Percentiles rank a stretch among this genome's conserved stretches.
Evolutionary conservation across 2,113 vertebrate genomes (phyloP).

Genomic region (Callopanchax toddi): DNA sequence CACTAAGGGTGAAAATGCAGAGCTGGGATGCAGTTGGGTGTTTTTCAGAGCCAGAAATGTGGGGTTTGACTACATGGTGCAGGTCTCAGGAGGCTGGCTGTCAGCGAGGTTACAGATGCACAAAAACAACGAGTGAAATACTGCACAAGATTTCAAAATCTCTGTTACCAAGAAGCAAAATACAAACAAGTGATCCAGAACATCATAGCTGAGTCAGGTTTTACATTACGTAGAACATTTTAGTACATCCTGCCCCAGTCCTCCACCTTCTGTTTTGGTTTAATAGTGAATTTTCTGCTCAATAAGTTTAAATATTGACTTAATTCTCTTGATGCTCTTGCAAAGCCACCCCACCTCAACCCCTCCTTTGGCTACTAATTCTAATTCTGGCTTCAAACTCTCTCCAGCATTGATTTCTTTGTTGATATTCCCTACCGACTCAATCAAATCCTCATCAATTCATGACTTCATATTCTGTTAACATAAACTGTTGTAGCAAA

Average conservation of each 20-base stretch:
- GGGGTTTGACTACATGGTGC: not conserved
- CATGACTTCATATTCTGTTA: conserved; percentile 17
- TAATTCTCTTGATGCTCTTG: too few relatives aligned
- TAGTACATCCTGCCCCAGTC: not conserved
- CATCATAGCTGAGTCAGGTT: conserved; percentile 21
- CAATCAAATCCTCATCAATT: not conserved
- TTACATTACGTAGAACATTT: conserved; percentile 4
- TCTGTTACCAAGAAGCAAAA: conserved; percentile 38
- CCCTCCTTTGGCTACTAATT: too few relatives aligned
- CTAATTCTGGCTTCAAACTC: too few relatives aligned
- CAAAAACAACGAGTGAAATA: conserved; percentile 18
- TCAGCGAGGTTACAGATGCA: conserved; percentile 15
- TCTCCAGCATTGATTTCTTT: not conserved
- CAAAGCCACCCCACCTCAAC: too few relatives aligned
- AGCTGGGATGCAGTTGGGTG: conserved; percentile 9
- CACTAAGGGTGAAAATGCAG: conserved; percentile 22
- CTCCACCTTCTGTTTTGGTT: not conserved
- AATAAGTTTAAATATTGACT: conserved; percentile 17
- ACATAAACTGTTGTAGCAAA: not conserved
- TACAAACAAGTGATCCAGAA: conserved; percentile 27
- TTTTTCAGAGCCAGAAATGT: conserved; percentile 9
- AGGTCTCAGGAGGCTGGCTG: conserved; percentile 19
- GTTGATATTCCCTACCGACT: not conserved
- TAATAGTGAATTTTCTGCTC: conserved; percentile 8
- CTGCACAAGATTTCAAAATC: conserved; percentile 23